Percentiles rank a stretch among this genome's conserved stretches.
Conservation (phyloP, 2,888 invertebrate species). For the Sesamia inferens region DNA sequence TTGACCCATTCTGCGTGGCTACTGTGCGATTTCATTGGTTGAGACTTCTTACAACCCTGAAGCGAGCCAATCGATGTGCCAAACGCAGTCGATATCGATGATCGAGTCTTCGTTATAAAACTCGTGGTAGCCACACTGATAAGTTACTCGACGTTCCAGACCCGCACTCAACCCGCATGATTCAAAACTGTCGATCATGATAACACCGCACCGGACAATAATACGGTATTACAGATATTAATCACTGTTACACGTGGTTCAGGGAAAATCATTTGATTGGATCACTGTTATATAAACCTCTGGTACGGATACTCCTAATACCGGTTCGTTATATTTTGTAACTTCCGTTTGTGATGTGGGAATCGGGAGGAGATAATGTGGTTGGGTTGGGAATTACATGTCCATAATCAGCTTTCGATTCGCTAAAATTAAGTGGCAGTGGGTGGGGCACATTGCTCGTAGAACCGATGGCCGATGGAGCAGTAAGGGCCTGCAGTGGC, state of each 20-base stretch:
- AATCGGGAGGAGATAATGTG: constrained; percentile 3
- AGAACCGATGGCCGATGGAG: too few species aligned
- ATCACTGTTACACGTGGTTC: constrained; percentile 72
- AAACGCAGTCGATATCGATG: too few species aligned
- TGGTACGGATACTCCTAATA: constrained; percentile 30
- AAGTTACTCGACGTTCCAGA: constrained; percentile 60
- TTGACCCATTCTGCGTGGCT: too few species aligned
- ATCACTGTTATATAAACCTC: constrained; percentile 32
- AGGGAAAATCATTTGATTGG: constrained; percentile 57
- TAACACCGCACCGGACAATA: constrained; percentile 65
- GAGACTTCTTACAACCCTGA: too few species aligned
- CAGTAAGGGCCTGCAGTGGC: too few species aligned
- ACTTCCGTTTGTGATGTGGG: constrained; percentile 56
- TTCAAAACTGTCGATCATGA: constrained; percentile 76
- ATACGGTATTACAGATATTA: constrained; percentile 73
- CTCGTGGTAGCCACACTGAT: too few species aligned
- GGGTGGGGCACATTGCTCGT: too few species aligned
- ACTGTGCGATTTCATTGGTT: too few species aligned
- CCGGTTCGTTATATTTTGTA: constrained; percentile 23
- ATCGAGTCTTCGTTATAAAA: too few species aligned
- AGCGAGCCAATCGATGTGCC: too few species aligned
- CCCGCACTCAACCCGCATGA: constrained; percentile 82
- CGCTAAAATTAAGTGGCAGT: too few species aligned
- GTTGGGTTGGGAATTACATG: not conserved
- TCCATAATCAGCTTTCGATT: not conserved